Evolutionary conservation across 2,888 invertebrate species (phyloP).

Genomic region (Trachelus iudaicus): DNA sequence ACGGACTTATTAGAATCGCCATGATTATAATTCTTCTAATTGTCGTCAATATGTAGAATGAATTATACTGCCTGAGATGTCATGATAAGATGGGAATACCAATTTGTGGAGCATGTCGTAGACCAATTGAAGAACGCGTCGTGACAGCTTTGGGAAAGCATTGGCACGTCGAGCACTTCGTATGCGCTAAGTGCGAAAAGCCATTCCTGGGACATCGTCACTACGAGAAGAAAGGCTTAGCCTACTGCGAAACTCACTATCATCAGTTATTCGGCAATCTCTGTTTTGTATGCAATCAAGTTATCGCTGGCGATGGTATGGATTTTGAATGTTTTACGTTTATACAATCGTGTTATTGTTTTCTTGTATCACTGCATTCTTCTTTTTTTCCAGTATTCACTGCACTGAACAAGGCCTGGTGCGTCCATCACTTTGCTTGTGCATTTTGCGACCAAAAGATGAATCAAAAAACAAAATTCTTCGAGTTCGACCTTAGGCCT

Average conservation of each 20-base stretch:
- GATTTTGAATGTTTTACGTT: conserved; percentile 19
- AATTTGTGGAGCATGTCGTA: conserved; percentile 99
- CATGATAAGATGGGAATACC: conserved; percentile 99
- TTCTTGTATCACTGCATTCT: conserved; percentile 19
- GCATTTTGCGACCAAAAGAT: conserved; percentile 96
- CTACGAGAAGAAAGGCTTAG: conserved; percentile 97
- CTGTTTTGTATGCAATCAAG: conserved; percentile 98
- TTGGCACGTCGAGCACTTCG: conserved; percentile 99
- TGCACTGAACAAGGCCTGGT: conserved; percentile 99
- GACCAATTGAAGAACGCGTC: conserved; percentile 98
- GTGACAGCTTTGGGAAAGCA: conserved; percentile 98
- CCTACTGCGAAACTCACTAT: conserved; percentile 99
- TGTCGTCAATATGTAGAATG: conserved; percentile 73
- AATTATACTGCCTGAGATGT: conserved; percentile 96
- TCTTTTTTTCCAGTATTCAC: conserved; percentile 83
- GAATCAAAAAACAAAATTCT: conserved; percentile 98
- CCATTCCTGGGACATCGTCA: conserved; percentile 99
- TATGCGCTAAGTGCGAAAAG: conserved; percentile 99
- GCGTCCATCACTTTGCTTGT: conserved; percentile 98
- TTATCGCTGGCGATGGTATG: conserved; percentile 96
- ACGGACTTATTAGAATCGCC: not conserved
- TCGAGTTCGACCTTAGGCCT: conserved; percentile 98
- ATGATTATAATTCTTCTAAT: not conserved
- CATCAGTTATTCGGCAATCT: conserved; percentile 99
- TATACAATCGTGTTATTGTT: conserved; percentile 5